A percentile compares a stretch with the other conserved stretches of the same genome.
phyloP scores from a whole-genome alignment of 2,113 vertebrate genomes.

The Rostratula benghalensis region DNA sequence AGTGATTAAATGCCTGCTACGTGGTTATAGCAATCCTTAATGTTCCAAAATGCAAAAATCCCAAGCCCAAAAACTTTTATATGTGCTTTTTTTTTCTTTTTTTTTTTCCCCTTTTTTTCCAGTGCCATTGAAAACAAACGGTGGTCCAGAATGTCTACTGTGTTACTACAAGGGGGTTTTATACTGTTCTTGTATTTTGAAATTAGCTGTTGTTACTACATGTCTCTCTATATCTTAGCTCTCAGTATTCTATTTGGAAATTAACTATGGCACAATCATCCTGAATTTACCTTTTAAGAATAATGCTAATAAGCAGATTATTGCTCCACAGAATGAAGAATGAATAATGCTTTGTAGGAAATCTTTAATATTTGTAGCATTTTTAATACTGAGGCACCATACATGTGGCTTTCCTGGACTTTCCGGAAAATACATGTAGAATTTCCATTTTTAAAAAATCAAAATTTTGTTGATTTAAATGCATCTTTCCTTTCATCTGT shows the following conservation, averaged over 20 bases:
- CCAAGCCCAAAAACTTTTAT: neutral
- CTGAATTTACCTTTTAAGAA: neutral
- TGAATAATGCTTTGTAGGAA: neutral
- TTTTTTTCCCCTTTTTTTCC: neutral
- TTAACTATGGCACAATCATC: neutral
- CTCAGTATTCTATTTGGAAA: neutral
- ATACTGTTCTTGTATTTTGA: neutral
- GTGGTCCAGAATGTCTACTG: neutral
- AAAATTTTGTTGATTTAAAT: neutral
- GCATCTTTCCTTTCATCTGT: neutral
- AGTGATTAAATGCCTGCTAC: neutral
- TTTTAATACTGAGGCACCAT: neutral
- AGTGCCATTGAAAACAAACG: neutral
- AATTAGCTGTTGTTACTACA: neutral
- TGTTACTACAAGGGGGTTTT: neutral
- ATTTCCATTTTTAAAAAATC: neutral
- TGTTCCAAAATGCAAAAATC: neutral
- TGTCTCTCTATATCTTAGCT: neutral
- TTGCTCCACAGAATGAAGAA: neutral
- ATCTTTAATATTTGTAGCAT: neutral
- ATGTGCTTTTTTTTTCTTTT: neutral
- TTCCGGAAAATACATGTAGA: neutral
- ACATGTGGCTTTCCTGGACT: neutral
- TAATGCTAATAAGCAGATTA: neutral
- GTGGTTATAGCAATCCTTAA: neutral